These are phyloP conservation scores for Gopherus evgoodei DNA, from an alignment of 2,113 vertebrate genomes.

Conservation along the genomic window DNA sequence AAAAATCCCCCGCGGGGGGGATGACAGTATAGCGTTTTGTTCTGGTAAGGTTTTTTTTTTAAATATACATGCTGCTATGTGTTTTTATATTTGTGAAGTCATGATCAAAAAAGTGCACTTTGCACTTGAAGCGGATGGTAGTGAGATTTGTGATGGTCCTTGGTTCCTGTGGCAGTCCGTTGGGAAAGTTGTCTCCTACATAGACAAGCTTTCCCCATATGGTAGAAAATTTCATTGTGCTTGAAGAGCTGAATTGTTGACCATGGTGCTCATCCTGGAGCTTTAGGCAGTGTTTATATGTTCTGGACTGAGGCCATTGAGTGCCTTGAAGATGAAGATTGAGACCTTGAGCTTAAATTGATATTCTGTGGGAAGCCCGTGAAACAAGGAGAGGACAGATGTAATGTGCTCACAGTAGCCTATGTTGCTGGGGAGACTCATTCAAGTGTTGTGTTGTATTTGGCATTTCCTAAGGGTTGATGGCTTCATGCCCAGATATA, in stretches of 20 bases:
- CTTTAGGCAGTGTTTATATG: accelerated
- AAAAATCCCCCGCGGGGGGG: too few species aligned
- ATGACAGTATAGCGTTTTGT: neutral
- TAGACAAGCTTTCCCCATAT: neutral
- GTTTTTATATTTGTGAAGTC: accelerated
- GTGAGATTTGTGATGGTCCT: too few species aligned
- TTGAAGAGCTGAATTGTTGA: accelerated
- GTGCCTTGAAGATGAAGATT: accelerated
- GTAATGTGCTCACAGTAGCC: accelerated
- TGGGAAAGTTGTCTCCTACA: neutral
- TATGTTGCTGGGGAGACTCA: slow-evolving; percentile 35
- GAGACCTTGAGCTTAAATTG: neutral
- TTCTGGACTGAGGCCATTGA: accelerated
- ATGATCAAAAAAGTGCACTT: accelerated
- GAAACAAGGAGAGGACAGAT: accelerated
- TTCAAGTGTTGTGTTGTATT: accelerated
- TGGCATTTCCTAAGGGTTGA: neutral
- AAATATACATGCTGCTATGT: accelerated
- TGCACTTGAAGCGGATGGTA: accelerated
- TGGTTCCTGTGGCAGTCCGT: neutral
- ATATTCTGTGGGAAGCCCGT: neutral
- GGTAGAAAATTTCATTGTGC: accelerated
- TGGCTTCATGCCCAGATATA: neutral
- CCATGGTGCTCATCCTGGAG: accelerated
- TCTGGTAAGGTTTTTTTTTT: neutral